phyloP scores from a whole-genome alignment of 2,113 vertebrate species.

The Quiscalus mexicanus region DNA sequence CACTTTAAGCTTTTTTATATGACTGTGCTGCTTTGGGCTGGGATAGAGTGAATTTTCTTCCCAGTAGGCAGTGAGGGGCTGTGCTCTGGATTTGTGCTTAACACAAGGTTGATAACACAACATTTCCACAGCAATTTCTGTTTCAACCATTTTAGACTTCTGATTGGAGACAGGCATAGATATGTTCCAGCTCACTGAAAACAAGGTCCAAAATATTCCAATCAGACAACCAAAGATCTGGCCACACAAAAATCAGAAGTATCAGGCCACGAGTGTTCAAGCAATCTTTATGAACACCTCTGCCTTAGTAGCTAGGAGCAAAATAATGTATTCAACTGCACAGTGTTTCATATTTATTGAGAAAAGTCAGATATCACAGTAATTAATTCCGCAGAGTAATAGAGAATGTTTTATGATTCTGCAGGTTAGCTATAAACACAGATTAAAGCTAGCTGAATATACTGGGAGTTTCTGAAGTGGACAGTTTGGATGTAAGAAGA shows the following conservation, averaged over 20 bases:
- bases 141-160: neutral
- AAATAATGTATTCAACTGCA: neutral
- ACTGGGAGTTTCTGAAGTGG: neutral
- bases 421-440: constrained; percentile 9
- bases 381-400: neutral
- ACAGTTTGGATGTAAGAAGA: neutral
- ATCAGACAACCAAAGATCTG: neutral
- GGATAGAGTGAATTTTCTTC: neutral
- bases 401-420: neutral
- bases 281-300: neutral
- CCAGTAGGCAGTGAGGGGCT: neutral
- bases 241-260: neutral
- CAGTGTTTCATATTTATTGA: neutral
- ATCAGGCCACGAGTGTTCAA: neutral
- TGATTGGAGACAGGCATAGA: neutral
- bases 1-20: neutral
- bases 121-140: neutral
- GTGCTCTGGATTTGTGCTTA: neutral
- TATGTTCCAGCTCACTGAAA: neutral
- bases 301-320: neutral
- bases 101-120: neutral
- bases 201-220: neutral
- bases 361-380: neutral
- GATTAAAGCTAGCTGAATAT: neutral
- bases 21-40: neutral